Evolutionary conservation across 2,113 vertebrate species (phyloP), one percentile per base, ranked within the genome.

Genomic region (Ceyx margarethae): DNA sequence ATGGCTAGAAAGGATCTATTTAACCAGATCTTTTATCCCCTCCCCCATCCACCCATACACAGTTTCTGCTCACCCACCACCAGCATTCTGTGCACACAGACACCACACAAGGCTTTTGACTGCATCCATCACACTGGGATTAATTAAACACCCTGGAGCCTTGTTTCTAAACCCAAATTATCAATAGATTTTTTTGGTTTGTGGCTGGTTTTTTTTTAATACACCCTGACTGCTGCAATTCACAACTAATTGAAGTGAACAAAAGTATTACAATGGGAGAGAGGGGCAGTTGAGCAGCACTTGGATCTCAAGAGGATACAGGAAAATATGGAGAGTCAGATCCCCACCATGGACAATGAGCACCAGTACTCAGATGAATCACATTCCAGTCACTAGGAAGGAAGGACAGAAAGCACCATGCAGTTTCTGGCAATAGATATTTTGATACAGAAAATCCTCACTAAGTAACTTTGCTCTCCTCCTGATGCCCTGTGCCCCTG

Each of bases 21-120:
- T 91, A 96, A 89, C 67, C 53, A 84, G 81, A 89, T 87, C 81
- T 93, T 93, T 87, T 61, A 48, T 66, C 93, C 84, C 25, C 64
- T 76, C 46, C 77, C 68, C 78, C 80, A 78, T 79, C 35, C 90
- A 78, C 87, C 81, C 0, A 0, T 33, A 48, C 19, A 56, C 43
- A 8, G 17, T 57, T 40, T 18, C 25, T 3, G 2, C 61, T 90
- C 42, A 57, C 45, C 50, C 64, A 61, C 0, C 1, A 48, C n/a
- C 91, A 81, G 83, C 69, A 80, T 45, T 74, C 54, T 71, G 35
- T 11, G 15, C 20, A 12, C 13, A 17, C 23, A 33, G 23, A 15
- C 31, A 10, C 28, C 51, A 72, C 19, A 50, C 78, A 31, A 57
- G 81, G 31, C 61, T 95, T 81, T 80, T 81, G 73, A 80, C 69